Evolutionary conservation across 2,888 invertebrate species (phyloP).

Genomic region (Cartodere bifasciata): DNA sequence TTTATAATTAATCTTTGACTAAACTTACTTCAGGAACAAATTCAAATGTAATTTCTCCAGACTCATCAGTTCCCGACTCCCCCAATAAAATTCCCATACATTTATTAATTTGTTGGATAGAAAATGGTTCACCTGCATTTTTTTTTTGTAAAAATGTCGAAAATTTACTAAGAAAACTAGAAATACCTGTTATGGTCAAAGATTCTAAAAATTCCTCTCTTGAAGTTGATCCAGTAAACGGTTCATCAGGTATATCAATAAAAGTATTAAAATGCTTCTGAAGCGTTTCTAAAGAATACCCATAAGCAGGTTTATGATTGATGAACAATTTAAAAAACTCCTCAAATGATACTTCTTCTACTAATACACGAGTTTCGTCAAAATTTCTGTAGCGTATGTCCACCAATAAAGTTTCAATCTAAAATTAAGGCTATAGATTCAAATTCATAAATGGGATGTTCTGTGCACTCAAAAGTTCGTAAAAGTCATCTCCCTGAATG

Average conservation of each 20-base stretch:
- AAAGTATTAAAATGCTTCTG: slow-evolving; percentile 38
- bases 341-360: slow-evolving; percentile 49
- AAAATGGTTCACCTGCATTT: slow-evolving; percentile 13
- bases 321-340: slow-evolving; percentile 52
- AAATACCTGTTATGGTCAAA: slow-evolving; percentile 19
- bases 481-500: no score
- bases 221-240: slow-evolving; percentile 20
- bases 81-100: slow-evolving; percentile 10
- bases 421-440: no score
- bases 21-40: slow-evolving; percentile 25
- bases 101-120: slow-evolving; percentile 8
- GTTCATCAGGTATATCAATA: slow-evolving; percentile 22
- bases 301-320: slow-evolving; percentile 51
- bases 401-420: slow-evolving; percentile 47
- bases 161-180: neutral
- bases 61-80: slow-evolving; percentile 11
- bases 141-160: neutral
- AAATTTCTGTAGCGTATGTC: slow-evolving; percentile 44
- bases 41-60: slow-evolving; percentile 16
- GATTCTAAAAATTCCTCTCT: slow-evolving; percentile 35
- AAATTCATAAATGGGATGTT: no score
- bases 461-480: no score
- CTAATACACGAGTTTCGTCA: slow-evolving; percentile 31
- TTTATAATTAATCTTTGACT: no score
- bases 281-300: slow-evolving; percentile 37